Percentiles rank a stretch among this genome's conserved stretches.
These are phyloP conservation scores for Osmoderma eremita DNA, from an alignment of 2,888 invertebrate genomes.

Conservation along the genomic window DNA sequence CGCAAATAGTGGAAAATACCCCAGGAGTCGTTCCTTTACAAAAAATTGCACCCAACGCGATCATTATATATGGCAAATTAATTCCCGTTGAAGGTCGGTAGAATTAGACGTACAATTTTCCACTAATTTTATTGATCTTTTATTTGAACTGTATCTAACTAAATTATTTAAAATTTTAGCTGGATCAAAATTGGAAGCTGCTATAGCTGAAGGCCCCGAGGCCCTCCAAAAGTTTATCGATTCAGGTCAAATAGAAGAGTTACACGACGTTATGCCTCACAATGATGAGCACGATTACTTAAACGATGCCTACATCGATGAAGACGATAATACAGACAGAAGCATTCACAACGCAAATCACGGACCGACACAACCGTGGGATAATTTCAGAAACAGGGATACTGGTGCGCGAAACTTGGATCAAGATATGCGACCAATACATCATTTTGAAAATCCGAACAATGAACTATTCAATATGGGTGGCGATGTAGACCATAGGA, in stretches of 20 bases:
- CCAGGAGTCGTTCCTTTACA: conserved; percentile 82
- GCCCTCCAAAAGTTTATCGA: conserved; percentile 81
- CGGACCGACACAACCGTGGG: conserved; percentile 21
- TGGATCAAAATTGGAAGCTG: conserved; percentile 79
- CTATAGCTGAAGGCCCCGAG: conserved; percentile 80
- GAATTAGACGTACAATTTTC: not conserved
- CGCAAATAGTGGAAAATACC: conserved; percentile 79
- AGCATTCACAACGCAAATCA: conserved; percentile 29
- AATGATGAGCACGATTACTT: conserved; percentile 68
- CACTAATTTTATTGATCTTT: not conserved
- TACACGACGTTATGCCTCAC: conserved; percentile 80
- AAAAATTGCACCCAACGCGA: conserved; percentile 81
- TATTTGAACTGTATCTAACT: not conserved
- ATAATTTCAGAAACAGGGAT: conserved; percentile 40
- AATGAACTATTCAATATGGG: conserved; percentile 51
- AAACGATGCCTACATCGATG: conserved; percentile 63
- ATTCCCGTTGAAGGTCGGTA: conserved; percentile 77
- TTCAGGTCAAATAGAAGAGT: conserved; percentile 83
- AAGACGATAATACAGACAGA: conserved; percentile 57
- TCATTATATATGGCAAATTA: conserved; percentile 85
- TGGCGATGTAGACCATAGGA: conserved; percentile 53
- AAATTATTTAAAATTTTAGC: conserved; percentile 62
- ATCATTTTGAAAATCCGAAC: conserved; percentile 20
- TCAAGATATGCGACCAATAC: conserved; percentile 55
- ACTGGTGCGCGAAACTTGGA: conserved; percentile 52